A percentile compares a stretch with the other conserved stretches of the same genome.
Evolutionary conservation across 2,797 vertebrate species (phyloP).

Genomic region (Cichlasoma orientale): DNA sequence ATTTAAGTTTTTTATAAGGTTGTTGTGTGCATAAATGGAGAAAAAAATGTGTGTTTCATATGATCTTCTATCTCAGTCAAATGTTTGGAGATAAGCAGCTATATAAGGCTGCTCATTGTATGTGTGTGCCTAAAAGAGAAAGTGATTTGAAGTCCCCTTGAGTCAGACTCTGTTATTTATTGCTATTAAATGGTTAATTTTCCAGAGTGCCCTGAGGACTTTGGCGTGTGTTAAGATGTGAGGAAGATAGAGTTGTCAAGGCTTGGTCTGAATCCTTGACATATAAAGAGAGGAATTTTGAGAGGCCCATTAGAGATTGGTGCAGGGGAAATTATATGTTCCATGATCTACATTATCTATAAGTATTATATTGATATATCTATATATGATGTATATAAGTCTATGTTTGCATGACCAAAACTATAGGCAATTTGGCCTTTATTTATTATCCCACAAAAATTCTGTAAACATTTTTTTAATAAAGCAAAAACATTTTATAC

Average conservation of each 20-base stretch:
- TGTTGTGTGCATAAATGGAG: neutral
- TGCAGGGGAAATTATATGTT: neutral
- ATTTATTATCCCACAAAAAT: neutral
- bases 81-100: conserved; percentile 31
- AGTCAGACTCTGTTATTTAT: conserved; percentile 81
- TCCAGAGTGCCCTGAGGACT: conserved; percentile 77
- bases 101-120: conserved; percentile 19
- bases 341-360: neutral
- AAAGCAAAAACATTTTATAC: neutral
- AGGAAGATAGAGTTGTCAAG: conserved; percentile 74
- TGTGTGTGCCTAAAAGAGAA: conserved; percentile 19
- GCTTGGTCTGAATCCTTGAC: conserved; percentile 65
- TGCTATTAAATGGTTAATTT: conserved; percentile 82
- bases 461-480: neutral
- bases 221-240: conserved; percentile 69
- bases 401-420: no score
- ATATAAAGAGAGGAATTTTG: conserved; percentile 66
- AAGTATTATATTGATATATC: neutral
- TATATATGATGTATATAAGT: neutral
- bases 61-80: conserved; percentile 28
- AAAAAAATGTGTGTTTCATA: conserved; percentile 14
- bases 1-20: neutral
- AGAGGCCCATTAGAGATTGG: conserved; percentile 46
- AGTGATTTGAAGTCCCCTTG: conserved; percentile 75
- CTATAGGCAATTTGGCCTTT: neutral